These are phyloP conservation scores for Sinocyclocheilus grahami DNA, from an alignment of 2,113 vertebrate species.

Conservation along the genomic window DNA sequence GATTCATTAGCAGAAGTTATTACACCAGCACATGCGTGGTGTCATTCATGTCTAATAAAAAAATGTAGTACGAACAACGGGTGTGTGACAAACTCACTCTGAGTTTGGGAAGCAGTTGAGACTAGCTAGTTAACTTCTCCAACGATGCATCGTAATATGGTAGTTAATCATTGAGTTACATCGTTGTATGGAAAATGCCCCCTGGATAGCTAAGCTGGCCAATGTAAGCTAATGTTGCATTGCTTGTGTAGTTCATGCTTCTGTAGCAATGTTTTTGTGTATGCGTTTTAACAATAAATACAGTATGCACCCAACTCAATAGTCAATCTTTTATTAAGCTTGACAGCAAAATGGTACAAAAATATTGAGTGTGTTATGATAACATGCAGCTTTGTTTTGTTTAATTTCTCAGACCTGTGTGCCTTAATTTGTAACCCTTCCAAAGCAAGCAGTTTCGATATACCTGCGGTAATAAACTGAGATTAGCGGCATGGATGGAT, in stretches of 20 bases:
- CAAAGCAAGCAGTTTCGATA: neutral
- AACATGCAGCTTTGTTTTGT: neutral
- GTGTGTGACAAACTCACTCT: neutral
- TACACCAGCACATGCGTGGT: neutral
- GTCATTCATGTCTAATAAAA: neutral
- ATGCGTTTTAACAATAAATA: neutral
- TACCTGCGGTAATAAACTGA: neutral
- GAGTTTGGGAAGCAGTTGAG: neutral
- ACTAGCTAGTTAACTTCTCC: neutral
- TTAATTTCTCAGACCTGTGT: neutral
- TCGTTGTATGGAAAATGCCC: no score
- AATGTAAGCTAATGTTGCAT: no score
- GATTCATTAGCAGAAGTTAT: neutral
- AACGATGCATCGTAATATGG: neutral
- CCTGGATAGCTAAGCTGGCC: no score
- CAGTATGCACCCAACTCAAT: neutral
- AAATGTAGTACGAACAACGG: neutral
- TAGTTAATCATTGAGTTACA: no score
- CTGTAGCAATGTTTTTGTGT: neutral
- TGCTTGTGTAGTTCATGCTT: no score
- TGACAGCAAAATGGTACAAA: neutral
- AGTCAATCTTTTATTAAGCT: neutral
- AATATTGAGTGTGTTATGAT: neutral
- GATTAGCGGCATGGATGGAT: neutral
- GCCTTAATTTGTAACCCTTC: constrained; percentile 16